A percentile compares a stretch with the other conserved stretches of the same genome.
These are phyloP conservation scores for Siderastrea siderea DNA, from an alignment of 92 coral and sea anemone genomes.

Conservation along the genomic window DNA sequence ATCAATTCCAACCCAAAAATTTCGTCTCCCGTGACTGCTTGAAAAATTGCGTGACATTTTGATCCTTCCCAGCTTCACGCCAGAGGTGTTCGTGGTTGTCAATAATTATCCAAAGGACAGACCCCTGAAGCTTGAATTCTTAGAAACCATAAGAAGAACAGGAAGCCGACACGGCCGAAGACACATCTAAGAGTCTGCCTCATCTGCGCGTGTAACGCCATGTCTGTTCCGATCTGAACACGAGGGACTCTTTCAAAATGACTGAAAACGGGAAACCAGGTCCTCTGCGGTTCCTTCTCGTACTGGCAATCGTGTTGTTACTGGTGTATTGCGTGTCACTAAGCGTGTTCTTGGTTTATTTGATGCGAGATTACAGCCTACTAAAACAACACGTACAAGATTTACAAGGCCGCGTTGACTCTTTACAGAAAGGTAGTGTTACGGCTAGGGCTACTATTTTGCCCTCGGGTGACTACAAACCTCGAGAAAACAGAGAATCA, in stretches of 20 bases:
- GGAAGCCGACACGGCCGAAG: slow-evolving; percentile 12
- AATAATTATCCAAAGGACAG: background rate
- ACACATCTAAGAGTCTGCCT: background rate
- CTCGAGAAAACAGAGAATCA: slow-evolving; percentile 9
- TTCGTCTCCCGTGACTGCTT: background rate
- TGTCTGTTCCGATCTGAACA: background rate
- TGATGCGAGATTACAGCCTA: slow-evolving; percentile 73
- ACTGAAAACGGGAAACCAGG: slow-evolving; percentile 42
- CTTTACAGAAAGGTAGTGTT: slow-evolving; percentile 54
- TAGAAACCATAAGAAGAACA: slow-evolving; percentile 3
- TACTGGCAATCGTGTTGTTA: slow-evolving; percentile 50
- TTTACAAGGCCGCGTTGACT: slow-evolving; percentile 65
- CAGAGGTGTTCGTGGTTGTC: background rate
- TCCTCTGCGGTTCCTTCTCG: slow-evolving; percentile 47
- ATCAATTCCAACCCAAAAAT: no score
- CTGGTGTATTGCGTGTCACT: slow-evolving; percentile 75
- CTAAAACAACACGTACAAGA: slow-evolving; percentile 66
- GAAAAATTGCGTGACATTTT: slow-evolving; percentile 2
- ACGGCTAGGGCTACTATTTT: slow-evolving; percentile 13
- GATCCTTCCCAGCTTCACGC: background rate
- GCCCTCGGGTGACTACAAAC: slow-evolving; percentile 28
- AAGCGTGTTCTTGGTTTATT: slow-evolving; percentile 57
- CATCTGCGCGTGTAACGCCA: slow-evolving; percentile 14
- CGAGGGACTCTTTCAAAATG: slow-evolving; percentile 41
- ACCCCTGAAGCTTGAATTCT: slow-evolving; percentile 24